A percentile compares a stretch with the other conserved stretches of the same genome.
phyloP scores from a whole-genome alignment of 1,140 invertebrate genomes.

The Camponotus pennsylvanicus region DNA sequence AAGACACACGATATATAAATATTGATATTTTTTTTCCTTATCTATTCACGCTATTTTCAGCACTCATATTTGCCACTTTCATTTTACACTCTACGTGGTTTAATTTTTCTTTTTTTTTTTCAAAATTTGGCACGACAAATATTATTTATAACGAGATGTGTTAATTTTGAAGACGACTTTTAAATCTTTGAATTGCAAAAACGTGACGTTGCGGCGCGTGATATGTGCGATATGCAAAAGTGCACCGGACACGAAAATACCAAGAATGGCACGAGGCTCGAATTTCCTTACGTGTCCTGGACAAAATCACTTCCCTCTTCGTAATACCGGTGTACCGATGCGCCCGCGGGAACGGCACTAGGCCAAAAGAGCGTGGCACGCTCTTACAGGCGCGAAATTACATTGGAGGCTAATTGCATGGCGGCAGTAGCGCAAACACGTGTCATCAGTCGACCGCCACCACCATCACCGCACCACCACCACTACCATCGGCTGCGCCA shows the following conservation, averaged over 20 bases:
- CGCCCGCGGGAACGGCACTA: slow-evolving; percentile 75
- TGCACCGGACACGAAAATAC: neutral
- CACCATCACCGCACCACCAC: slow-evolving; percentile 53
- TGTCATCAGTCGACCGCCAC: slow-evolving; percentile 79
- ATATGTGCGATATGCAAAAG: neutral
- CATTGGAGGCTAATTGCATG: slow-evolving; percentile 80
- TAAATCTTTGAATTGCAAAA: no score
- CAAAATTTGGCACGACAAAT: neutral
- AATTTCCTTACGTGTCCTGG: slow-evolving; percentile 67
- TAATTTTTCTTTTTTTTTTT: neutral
- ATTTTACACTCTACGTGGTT: no score
- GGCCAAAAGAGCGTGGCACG: slow-evolving; percentile 78
- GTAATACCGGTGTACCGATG: slow-evolving; percentile 71
- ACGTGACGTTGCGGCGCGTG: no score
- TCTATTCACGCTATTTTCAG: no score
- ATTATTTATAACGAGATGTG: neutral
- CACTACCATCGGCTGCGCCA: slow-evolving; percentile 64
- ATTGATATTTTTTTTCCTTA: neutral
- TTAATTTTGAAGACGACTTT: no score
- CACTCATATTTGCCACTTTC: no score
- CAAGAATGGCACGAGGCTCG: slow-evolving; percentile 31
- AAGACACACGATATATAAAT: neutral
- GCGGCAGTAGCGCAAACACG: slow-evolving; percentile 80
- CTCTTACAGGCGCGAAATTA: slow-evolving; percentile 77
- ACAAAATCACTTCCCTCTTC: slow-evolving; percentile 74